Evolutionary conservation across 1,140 invertebrate genomes (phyloP), one percentile per base, ranked within the genome.

Genomic region (Dufourea novaeangliae): DNA sequence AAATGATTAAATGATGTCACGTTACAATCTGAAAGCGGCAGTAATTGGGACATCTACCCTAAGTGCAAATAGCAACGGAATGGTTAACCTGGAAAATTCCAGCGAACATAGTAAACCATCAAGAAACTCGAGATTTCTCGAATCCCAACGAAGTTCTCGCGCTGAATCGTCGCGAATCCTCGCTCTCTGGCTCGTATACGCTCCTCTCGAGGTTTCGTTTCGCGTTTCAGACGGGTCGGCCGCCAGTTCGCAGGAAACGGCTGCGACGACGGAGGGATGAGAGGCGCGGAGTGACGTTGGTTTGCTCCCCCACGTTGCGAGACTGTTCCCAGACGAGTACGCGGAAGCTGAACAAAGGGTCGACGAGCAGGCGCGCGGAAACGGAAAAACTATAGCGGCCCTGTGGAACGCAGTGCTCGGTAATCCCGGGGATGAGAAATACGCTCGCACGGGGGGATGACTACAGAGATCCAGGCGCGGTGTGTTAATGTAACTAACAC

Each of bases 401-500:
- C 25, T 2, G 17, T 46, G 39, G 64, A 75, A 32, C 22, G 39
- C 11, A 10, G 25, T 37, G 6, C 14, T 17, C 12, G n/a, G 56
- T 46, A n/a, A 20, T 67, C 37, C 27, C 2, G 17, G 12, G 52
- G 10, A 12, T 29, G 34, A 20, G 57, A 52, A 29, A 52, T n/a
- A 29, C 22, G 22, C 54, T 41, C n/a, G 50, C 12, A n/a, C 11
- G 20, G 22, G 0, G 12, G 20, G n/a, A 14, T 37, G 3, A 27
- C n/a, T n/a, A 56, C 29, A 17, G 27, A 8, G 27, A 8, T 34
- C 34, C n/a, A n/a, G n/a, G n/a, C n/a, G n/a, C n/a, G n/a, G n/a
- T n/a, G n/a, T n/a, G 61, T 73, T 73, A 74, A 74, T 52, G 34
- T 74, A 41, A 74, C 66, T 74, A 74, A 74, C 64, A 27, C n/a